These are phyloP conservation scores for Delia radicum DNA, from an alignment of 1,140 invertebrate species.

Conservation along the genomic window DNA sequence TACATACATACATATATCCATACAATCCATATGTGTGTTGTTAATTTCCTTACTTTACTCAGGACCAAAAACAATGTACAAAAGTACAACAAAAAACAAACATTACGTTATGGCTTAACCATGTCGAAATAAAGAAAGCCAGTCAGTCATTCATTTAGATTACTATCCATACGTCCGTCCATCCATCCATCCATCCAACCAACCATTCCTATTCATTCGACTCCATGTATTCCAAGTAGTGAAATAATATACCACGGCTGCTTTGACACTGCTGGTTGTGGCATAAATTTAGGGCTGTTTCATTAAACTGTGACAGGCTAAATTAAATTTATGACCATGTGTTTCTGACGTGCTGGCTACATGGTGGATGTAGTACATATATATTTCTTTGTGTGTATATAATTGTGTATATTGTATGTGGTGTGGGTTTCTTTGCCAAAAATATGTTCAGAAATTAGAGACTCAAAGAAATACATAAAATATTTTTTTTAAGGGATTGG, in stretches of 20 bases:
- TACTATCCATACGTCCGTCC: too few relatives aligned
- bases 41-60: neutral
- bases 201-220: neutral
- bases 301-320: constrained; percentile 49
- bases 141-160: neutral
- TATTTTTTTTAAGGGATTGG: too few relatives aligned
- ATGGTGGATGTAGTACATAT: neutral
- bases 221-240: neutral
- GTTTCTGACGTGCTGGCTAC: constrained; percentile 25
- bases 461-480: too few relatives aligned
- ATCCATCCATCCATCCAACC: neutral
- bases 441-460: too few relatives aligned
- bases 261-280: constrained; percentile 27
- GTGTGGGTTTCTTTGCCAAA: too few relatives aligned
- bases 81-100: neutral
- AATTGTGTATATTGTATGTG: too few relatives aligned
- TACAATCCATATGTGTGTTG: neutral
- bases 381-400: too few relatives aligned
- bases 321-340: constrained; percentile 46
- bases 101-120: neutral
- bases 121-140: neutral
- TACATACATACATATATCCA: neutral
- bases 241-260: neutral
- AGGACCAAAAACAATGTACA: neutral
- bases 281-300: constrained; percentile 46